Base-by-base conservation (phyloP, 2,113 vertebrate species). In the Pteronura brasiliensis region DNA sequence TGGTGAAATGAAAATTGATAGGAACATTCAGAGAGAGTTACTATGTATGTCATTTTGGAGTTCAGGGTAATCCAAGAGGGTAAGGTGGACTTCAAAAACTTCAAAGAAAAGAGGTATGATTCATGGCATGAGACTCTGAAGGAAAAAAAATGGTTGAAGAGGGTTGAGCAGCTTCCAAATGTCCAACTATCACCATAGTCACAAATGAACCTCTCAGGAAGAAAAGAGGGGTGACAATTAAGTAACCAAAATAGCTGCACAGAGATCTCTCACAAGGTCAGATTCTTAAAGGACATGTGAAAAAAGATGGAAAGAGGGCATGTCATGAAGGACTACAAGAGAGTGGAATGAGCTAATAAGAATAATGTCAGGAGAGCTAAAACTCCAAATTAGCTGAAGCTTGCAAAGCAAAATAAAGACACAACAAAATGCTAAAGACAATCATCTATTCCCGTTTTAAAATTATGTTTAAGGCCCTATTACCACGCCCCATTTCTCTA, bases 1-100 rank as follows among this genome's bases (percentile, higher is more conserved):
- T 95, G 98, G 97, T 98, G 97, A 98, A 96, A 98, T 97, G 97
- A 96, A 97, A 98, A 97, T 88, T 77, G 97, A 95, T 88, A 98
- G 98, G 94, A 96, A 98, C 97, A 97, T 96, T 96, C 94, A 98
- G 95, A 88, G 88, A 97, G 97, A 96, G 88, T 97, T 85, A 97
- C 93, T 95, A 86, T 31, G 97, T 95, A 86, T 31, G 97, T 96
- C 94, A 97, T 96, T 96, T 20, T 27, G 34, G 94, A 97, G 55
- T 67, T 94, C 12, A 71, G 72, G 27, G 36, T 34, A 77, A 92
- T 95, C 84, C 59, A 90, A 97, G 97, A 98, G 36, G 89, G 72
- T 83, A 87, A 84, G 49, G 84, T 39, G 11, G 85, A 95, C 55
- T 93, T 96, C 83, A 93, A 92, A 95, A 97, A 92, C 77, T 94